Conservation (phyloP, 2,888 invertebrate genomes). For the Clepsis dumicolana region DNA sequence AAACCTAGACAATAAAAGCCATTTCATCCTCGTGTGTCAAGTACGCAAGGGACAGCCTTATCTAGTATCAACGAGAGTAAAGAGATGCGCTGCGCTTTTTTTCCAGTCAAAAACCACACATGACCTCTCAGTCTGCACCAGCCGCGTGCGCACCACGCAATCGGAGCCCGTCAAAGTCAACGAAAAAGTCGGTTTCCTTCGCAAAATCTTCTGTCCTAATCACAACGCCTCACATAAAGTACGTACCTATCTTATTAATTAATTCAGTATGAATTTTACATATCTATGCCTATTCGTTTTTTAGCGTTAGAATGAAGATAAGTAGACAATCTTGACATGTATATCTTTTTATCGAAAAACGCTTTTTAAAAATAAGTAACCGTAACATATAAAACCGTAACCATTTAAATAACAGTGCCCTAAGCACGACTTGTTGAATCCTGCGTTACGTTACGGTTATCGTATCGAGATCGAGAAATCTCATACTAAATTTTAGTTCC, state of each 20-base stretch:
- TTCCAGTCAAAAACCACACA: not conserved
- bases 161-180: slow-evolving; percentile 61
- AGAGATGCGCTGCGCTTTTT: not conserved
- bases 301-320: no score
- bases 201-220: slow-evolving; percentile 56
- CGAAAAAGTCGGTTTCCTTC: slow-evolving; percentile 57
- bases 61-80: not conserved
- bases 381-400: no score
- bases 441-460: no score
- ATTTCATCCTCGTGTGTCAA: not conserved
- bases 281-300: no score
- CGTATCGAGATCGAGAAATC: no score
- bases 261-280: no score
- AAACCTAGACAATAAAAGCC: not conserved
- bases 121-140: slow-evolving; percentile 51
- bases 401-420: no score
- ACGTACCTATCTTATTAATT: not conserved
- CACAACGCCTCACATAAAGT: slow-evolving; percentile 62
- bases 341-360: no score
- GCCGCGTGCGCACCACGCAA: slow-evolving; percentile 51
- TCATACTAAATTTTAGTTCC: no score
- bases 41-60: not conserved
- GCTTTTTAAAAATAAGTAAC: no score
- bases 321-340: no score
- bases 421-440: no score